Evolutionary conservation across 2,888 invertebrate genomes (phyloP), one percentile per base, ranked within the genome.

Genomic region (Volucella inanis): DNA sequence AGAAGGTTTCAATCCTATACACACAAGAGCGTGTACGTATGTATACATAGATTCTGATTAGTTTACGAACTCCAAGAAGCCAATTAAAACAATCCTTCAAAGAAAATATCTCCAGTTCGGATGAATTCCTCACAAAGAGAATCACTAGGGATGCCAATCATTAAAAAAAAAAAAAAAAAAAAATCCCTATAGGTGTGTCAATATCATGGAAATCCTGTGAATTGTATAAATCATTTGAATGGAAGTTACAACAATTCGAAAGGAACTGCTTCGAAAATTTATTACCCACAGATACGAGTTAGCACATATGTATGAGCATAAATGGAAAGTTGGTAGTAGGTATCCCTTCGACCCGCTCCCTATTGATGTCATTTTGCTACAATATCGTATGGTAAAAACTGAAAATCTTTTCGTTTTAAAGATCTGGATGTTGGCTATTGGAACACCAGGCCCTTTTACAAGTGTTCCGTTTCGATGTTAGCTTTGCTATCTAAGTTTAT

Each of bases 401-500:
- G 57, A 72, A 72, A 72, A 72, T 72, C 62, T 62, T 47, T 62
- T 62, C 54, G 45, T 62, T 72, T 72, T 72, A 72, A 62, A 54
- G 72, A 72, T 72, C 72, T 22, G 54, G 54, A 47, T 54, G 72
- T 31, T 31, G 31, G 6, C 31, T 31, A 31, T 31, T 31, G 6
- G 31, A 31, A 72, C 45, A 54, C 62, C 61, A 62, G 15, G n/a
- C 9, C 62, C 15, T 45, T 38, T 31, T 31, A 43, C 22, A 14
- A 43, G 12, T 57, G 31, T 14, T 22, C 31, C 43, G 1, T 10
- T 38, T 45, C 15, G 11, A 14, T 31, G 18, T 41, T 57, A 64
- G 38, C 64, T 50, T 9, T 15, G 6, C n/a, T 38, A 50, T 59
- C 41, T 18, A 10, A 49, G 9, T 72, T 52, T 45, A 54, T 15